Evolutionary conservation across 1,140 invertebrate genomes (phyloP).

Genomic region (Trichogramma pretiosum): DNA sequence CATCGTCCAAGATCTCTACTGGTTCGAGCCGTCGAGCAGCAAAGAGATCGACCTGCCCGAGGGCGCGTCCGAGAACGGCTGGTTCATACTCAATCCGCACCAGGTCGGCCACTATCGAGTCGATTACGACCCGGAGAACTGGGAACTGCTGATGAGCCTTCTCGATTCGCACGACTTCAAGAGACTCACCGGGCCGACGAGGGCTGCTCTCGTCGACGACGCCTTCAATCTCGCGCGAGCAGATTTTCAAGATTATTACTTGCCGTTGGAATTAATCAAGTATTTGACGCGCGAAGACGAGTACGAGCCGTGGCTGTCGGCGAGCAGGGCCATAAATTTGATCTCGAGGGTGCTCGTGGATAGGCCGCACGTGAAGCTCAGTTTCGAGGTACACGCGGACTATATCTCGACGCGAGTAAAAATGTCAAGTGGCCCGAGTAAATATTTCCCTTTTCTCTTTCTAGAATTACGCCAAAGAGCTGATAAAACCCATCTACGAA

Average conservation of each 20-base stretch:
- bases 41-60: background rate
- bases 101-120: conserved; percentile 48
- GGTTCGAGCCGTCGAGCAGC: background rate
- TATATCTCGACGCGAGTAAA: no score
- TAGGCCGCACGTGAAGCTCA: no score
- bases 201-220: conserved; percentile 57
- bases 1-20: background rate
- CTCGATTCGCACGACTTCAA: conserved; percentile 25
- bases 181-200: no score
- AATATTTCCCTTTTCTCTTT: conserved; percentile 6
- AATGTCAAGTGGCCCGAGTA: background rate
- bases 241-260: conserved; percentile 36
- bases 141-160: conserved; percentile 38
- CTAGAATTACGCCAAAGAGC: conserved; percentile 19
- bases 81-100: conserved; percentile 46
- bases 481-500: conserved; percentile 24
- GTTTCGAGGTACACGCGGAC: no score
- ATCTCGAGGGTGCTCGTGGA: conserved; percentile 31
- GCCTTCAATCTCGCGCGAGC: conserved; percentile 48
- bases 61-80: conserved; percentile 23
- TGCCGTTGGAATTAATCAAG: conserved; percentile 42
- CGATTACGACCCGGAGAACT: conserved; percentile 48
- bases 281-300: conserved; percentile 48
- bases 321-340: conserved; percentile 29
- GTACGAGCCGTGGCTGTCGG: conserved; percentile 50